Percentiles rank a stretch among this genome's conserved stretches.
Conservation (phyloP, 2,888 invertebrate species). For the Lepidocyrtinus sp. region DNA sequence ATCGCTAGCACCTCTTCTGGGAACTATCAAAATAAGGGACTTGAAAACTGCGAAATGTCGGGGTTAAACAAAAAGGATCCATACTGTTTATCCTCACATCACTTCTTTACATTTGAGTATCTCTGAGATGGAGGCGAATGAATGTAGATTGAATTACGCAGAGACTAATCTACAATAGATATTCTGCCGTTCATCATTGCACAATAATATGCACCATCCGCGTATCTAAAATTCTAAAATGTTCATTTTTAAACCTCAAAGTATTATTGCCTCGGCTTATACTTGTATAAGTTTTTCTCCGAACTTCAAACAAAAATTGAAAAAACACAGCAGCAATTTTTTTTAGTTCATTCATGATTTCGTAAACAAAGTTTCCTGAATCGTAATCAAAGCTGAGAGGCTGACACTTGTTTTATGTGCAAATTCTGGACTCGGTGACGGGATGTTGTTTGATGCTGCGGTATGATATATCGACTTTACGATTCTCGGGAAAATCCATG, state of each 20-base stretch:
- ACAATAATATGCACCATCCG: too few species aligned
- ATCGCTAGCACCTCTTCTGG: constrained; percentile 59
- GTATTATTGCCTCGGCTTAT: too few species aligned
- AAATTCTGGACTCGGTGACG: constrained; percentile 96
- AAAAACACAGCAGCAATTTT: constrained; percentile 75
- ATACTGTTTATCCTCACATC: constrained; percentile 49
- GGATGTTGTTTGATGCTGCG: constrained; percentile 94
- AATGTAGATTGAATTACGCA: constrained; percentile 65
- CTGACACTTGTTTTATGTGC: constrained; percentile 91
- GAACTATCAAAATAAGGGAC: constrained; percentile 41
- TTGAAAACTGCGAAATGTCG: constrained; percentile 42
- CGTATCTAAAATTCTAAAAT: too few species aligned
- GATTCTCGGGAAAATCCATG: neutral
- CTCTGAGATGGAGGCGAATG: constrained; percentile 63
- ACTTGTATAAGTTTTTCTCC: constrained; percentile 95
- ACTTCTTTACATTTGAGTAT: constrained; percentile 51
- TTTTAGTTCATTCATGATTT: neutral
- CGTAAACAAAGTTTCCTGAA: constrained; percentile 4
- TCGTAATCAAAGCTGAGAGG: constrained; percentile 78
- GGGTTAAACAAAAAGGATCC: constrained; percentile 55
- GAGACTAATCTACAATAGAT: constrained; percentile 48
- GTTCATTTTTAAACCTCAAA: too few species aligned
- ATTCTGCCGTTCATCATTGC: too few species aligned
- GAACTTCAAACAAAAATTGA: constrained; percentile 86
- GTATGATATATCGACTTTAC: constrained; percentile 74